These are phyloP conservation scores for Alcis repandata DNA, from an alignment of 2,888 invertebrate genomes.

Conservation along the genomic window DNA sequence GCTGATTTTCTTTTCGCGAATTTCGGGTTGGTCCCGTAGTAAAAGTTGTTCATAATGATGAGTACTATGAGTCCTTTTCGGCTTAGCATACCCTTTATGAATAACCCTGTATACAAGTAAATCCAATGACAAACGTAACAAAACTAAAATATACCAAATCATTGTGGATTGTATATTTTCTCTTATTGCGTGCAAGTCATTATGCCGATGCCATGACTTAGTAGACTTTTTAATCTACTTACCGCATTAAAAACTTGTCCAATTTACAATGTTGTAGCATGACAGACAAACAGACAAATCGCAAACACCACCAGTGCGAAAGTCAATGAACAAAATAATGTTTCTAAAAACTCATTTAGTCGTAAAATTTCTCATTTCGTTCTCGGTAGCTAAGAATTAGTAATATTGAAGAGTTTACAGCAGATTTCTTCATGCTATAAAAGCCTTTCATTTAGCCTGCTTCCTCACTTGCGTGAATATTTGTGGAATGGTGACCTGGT, in stretches of 20 bases:
- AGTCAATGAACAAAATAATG: slow-evolving; percentile 13
- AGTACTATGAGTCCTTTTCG: too few species aligned
- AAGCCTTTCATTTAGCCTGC: slow-evolving; percentile 29
- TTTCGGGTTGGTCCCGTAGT: too few species aligned
- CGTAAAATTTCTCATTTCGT: background rate
- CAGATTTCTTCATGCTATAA: slow-evolving; percentile 6
- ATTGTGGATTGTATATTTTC: slow-evolving; percentile 44
- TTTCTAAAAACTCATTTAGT: slow-evolving; percentile 11
- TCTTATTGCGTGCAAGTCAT: slow-evolving; percentile 53
- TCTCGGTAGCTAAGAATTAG: background rate
- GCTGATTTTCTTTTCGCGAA: too few species aligned
- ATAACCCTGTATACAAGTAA: background rate
- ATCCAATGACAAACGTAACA: background rate
- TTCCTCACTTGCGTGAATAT: slow-evolving; percentile 10
- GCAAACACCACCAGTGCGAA: slow-evolving; percentile 27
- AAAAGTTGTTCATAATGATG: too few species aligned
- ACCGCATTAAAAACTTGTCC: slow-evolving; percentile 7
- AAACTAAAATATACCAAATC: slow-evolving; percentile 18
- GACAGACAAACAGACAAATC: slow-evolving; percentile 25
- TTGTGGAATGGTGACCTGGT: slow-evolving; percentile 28
- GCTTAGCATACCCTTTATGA: too few species aligned
- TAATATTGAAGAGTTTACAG: slow-evolving; percentile 1
- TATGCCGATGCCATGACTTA: slow-evolving; percentile 25
- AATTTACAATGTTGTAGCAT: slow-evolving; percentile 14
- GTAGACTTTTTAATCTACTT: slow-evolving; percentile 29